phyloP scores from a whole-genome alignment of 2,888 invertebrate species.

The Dorcus parallelipipedus region DNA sequence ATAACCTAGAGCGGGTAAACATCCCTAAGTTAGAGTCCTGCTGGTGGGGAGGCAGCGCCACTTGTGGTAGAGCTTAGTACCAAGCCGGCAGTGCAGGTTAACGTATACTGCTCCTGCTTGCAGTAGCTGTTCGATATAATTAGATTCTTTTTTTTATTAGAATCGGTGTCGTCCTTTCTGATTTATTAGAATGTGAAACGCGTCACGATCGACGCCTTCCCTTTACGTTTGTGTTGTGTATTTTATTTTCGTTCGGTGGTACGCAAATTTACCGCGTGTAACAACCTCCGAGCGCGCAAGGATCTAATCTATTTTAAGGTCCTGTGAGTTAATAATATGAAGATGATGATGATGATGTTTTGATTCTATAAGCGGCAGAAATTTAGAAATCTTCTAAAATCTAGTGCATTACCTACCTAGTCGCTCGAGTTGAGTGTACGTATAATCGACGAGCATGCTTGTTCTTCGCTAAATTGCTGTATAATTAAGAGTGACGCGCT shows the following conservation, averaged over 20 bases:
- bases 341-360: background rate
- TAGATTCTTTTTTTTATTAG: slow-evolving; percentile 25
- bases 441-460: no score
- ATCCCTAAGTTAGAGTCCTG: slow-evolving; percentile 43
- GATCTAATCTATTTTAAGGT: slow-evolving; percentile 19
- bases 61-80: slow-evolving; percentile 39
- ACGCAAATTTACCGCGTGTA: slow-evolving; percentile 4
- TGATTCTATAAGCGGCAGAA: slow-evolving; percentile 17
- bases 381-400: no score
- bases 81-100: slow-evolving; percentile 37
- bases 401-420: no score
- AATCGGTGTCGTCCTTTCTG: slow-evolving; percentile 18
- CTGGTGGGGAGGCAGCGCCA: slow-evolving; percentile 32
- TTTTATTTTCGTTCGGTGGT: slow-evolving; percentile 21
- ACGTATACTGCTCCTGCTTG: slow-evolving; percentile 31
- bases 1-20: slow-evolving; percentile 35
- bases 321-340: slow-evolving; percentile 15
- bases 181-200: slow-evolving; percentile 27
- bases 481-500: slow-evolving; percentile 27
- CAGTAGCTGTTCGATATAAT: slow-evolving; percentile 22
- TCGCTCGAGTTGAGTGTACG: no score
- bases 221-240: slow-evolving; percentile 24
- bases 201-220: slow-evolving; percentile 16
- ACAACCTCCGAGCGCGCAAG: slow-evolving; percentile 20
- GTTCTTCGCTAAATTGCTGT: slow-evolving; percentile 17